Conservation (phyloP, 2,113 vertebrate species). For the Pelmatolapia mariae region DNA sequence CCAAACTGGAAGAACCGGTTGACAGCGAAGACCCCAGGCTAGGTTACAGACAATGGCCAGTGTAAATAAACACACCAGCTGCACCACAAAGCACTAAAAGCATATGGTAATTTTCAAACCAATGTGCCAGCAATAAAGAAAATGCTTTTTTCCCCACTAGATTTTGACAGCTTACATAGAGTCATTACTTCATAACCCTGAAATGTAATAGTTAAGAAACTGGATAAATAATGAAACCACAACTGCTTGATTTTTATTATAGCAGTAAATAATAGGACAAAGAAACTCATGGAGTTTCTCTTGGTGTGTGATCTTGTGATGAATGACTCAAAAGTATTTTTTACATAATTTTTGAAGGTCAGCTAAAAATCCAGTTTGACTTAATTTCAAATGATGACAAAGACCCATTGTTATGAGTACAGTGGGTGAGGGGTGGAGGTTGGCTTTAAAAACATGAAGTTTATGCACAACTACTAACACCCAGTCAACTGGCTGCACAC, state of each 20-base stretch:
- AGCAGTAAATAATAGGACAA: not conserved
- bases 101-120: not conserved
- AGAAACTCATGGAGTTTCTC: not conserved
- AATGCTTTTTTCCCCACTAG: not conserved
- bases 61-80: not conserved
- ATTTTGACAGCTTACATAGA: not conserved
- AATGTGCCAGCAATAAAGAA: not conserved
- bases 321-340: not conserved
- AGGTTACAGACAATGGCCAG: not conserved
- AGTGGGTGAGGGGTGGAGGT: not conserved
- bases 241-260: not conserved
- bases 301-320: not conserved
- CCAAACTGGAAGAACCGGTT: slow-evolving; percentile 16
- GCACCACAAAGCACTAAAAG: not conserved
- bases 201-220: not conserved
- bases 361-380: not conserved
- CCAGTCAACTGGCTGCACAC: not conserved
- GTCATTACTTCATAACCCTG: not conserved
- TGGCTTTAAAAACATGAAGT: not conserved
- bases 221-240: not conserved
- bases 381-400: not conserved
- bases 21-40: not conserved
- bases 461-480: not conserved
- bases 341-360: not conserved
- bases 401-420: not conserved